These are phyloP conservation scores for Bombus consobrinus DNA, from an alignment of 1,140 invertebrate genomes.

Conservation along the genomic window DNA sequence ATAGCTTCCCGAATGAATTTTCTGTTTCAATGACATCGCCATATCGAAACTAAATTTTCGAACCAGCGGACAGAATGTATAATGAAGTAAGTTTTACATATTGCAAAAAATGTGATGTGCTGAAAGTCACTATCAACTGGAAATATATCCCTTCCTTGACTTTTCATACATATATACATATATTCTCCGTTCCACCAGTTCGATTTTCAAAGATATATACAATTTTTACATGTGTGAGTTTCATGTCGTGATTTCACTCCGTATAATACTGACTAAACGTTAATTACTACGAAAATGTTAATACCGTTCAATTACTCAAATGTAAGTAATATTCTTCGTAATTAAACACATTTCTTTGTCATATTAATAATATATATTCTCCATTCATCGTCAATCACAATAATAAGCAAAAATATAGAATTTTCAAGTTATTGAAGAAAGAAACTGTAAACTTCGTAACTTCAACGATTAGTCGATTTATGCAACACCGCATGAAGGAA, in stretches of 20 bases:
- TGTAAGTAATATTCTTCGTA: no score
- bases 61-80: conserved; percentile 6
- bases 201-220: neutral
- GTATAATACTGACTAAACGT: neutral
- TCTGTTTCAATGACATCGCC: no score
- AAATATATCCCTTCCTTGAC: neutral
- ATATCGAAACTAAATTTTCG: neutral
- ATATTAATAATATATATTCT: no score
- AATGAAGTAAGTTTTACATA: conserved; percentile 1
- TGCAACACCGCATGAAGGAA: neutral
- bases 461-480: no score
- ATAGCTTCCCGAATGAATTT: neutral
- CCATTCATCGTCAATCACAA: no score
- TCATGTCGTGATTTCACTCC: neutral
- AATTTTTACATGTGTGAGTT: neutral
- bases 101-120: neutral
- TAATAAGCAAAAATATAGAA: no score
- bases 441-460: neutral
- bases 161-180: neutral
- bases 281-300: neutral
- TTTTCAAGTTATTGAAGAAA: no score
- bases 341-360: no score
- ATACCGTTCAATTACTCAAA: no score
- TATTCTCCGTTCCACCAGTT: neutral
- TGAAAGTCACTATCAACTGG: neutral